Base-by-base conservation (phyloP, 2,113 vertebrate species). In the Entelurus aequoreus region DNA sequence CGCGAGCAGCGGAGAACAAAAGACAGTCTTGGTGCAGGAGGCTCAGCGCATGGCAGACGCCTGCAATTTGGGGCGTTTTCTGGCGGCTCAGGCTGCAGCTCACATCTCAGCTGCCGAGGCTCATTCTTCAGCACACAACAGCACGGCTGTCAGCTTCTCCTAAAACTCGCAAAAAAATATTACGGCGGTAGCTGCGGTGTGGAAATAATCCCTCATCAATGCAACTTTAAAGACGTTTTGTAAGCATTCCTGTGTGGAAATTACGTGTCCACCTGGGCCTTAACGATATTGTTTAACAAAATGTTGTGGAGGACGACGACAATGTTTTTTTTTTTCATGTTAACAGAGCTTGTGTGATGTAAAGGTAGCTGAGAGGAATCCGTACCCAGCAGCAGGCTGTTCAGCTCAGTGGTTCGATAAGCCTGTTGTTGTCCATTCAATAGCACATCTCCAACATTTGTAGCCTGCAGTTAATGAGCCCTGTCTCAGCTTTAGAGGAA, bases 1-100 rank as follows among this genome's bases (percentile, higher is more conserved):
- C 54, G 69, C 77, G 53, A 77, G 84, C 82, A 83, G 84, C 74
- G 69, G 77, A 86, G 84, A 89, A 92, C 83, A 88, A 89, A 88
- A 87, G 88, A 81, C 72, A 69, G 78, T 72, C 78, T 81, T 80
- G 74, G 81, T 83, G 84, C 76, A 78, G 75, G 75, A 86, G 78
- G 76, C 84, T 88, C 80, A 80, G 76, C 71, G 16, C 81, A 67
- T 74, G 81, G 81, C 84, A 85, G 81, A 83, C 78, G 72, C 11
- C 79, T 84, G 79, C 85, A 83, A 82, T 87, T 83, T 88, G 80
- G 86, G 82, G 84, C 75, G 83, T 86, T 86, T 84, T 86, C 77
- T 85, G 69, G 75, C 65, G 53, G 70, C 79, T 84, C 78, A 67
- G 76, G 73, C 75, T 80, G 67, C 71, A 73, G 71, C 81, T 84